phyloP scores from a whole-genome alignment of 2,797 vertebrate species.

The Leuciscus waleckii region DNA sequence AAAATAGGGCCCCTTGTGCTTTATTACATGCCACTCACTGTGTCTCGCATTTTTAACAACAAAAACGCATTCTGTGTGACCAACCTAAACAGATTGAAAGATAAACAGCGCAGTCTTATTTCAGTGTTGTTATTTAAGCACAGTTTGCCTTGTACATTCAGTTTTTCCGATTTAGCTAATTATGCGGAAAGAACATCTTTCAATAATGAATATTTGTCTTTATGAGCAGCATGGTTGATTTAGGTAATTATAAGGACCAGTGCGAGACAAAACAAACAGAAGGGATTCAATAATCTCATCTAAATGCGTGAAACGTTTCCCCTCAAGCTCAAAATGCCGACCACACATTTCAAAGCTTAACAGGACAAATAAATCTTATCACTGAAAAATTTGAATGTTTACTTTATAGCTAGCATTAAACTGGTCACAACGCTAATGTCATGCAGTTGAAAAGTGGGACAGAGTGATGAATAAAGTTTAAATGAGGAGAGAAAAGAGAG shows the following conservation, averaged over 20 bases:
- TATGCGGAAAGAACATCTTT: conserved; percentile 18
- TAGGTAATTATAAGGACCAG: conserved; percentile 25
- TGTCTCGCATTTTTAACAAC: neutral
- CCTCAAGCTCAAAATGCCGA: neutral
- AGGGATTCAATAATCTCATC: neutral
- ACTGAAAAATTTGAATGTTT: neutral
- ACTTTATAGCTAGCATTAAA: conserved; percentile 16
- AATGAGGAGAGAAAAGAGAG: conserved; percentile 46
- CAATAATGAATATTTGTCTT: conserved; percentile 30
- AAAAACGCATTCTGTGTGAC: neutral
- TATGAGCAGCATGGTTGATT: conserved; percentile 12
- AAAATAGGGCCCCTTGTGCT: too few species aligned
- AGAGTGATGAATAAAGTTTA: conserved; percentile 41
- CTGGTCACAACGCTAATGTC: neutral
- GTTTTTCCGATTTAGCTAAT: neutral
- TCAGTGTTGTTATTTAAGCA: neutral
- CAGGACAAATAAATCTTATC: conserved; percentile 4
- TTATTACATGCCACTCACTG: too few species aligned
- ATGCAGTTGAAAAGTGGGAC: conserved; percentile 31
- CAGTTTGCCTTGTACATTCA: too few species aligned
- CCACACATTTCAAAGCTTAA: neutral
- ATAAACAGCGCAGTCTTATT: neutral
- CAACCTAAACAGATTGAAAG: neutral
- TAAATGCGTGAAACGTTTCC: neutral
- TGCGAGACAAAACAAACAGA: conserved; percentile 7